phyloP scores from a whole-genome alignment of 23 tunicate genomes.

The Diplosoma virens region DNA sequence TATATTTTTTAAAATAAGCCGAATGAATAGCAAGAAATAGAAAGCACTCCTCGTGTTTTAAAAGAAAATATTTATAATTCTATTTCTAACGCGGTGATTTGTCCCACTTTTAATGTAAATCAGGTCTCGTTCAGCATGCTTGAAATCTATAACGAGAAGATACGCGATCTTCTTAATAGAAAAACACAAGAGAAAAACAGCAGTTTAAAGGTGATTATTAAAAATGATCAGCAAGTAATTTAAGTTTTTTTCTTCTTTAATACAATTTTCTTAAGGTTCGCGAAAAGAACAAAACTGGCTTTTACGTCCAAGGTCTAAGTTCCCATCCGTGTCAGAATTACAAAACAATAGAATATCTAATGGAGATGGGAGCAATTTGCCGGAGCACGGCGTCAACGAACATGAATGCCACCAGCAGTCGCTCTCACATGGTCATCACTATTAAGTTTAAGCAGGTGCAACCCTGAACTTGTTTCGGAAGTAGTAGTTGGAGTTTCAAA shows the following conservation, averaged over 20 bases:
- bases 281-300: constrained; percentile 37
- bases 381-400: constrained; percentile 78
- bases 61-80: not conserved
- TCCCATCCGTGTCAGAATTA: constrained; percentile 69
- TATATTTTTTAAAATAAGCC: no score
- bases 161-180: constrained; percentile 40
- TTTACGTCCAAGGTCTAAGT: constrained; percentile 67
- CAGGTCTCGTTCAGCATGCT: constrained; percentile 82
- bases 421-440: constrained; percentile 80
- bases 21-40: no score
- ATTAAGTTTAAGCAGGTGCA: constrained; percentile 68
- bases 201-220: constrained; percentile 4
- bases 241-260: no score
- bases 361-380: constrained; percentile 61
- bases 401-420: constrained; percentile 78
- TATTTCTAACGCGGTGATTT: not conserved
- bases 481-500: no score
- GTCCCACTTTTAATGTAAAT: not conserved
- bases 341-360: constrained; percentile 47
- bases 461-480: not conserved
- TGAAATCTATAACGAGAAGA: constrained; percentile 84
- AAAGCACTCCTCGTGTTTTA: not conserved
- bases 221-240: no score
- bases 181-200: not conserved
- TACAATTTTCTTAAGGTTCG: constrained; percentile 47